phyloP scores from a whole-genome alignment of 2,113 vertebrate species.

The Poeciliopsis turrubarensis region DNA sequence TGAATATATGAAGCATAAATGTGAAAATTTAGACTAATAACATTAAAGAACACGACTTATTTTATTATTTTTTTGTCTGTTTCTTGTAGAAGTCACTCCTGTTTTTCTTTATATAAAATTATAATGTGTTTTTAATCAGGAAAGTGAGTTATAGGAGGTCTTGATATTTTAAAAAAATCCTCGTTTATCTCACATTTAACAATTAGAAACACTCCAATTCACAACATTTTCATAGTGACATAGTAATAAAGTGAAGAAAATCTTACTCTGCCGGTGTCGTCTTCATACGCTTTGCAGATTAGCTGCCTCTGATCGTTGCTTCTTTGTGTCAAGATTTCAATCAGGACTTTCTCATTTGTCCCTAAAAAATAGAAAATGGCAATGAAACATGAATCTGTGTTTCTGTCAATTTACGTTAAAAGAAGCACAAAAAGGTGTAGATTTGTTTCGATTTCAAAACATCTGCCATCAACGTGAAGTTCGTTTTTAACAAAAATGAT shows the following conservation, averaged over 20 bases:
- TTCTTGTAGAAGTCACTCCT: too few relatives aligned
- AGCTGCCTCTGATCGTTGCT: constrained; percentile 78
- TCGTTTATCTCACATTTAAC: not conserved
- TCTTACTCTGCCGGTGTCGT: constrained; percentile 73
- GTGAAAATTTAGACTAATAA: too few relatives aligned
- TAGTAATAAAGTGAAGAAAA: rapidly evolving
- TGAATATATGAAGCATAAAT: too few relatives aligned
- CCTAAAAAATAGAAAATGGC: constrained; percentile 61
- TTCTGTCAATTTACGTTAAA: too few relatives aligned
- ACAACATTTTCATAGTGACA: not conserved
- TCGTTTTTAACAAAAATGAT: rapidly evolving
- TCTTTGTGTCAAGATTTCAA: constrained; percentile 77
- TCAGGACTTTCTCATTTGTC: constrained; percentile 77
- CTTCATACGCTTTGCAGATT: constrained; percentile 77
- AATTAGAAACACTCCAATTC: not conserved
- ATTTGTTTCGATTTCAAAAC: too few relatives aligned
- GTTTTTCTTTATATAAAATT: not conserved
- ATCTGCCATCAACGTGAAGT: too few relatives aligned
- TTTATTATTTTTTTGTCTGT: too few relatives aligned
- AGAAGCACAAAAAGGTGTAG: too few relatives aligned
- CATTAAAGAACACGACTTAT: too few relatives aligned
- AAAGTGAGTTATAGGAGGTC: not conserved
- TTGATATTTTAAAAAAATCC: too few relatives aligned
- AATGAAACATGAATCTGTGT: rapidly evolving
- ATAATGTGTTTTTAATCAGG: not conserved